Evolutionary conservation across 35 echinoderm and acorn worm species (phyloP), one percentile per base, ranked within the genome.

Genomic region (Apostichopus parvimensis): DNA sequence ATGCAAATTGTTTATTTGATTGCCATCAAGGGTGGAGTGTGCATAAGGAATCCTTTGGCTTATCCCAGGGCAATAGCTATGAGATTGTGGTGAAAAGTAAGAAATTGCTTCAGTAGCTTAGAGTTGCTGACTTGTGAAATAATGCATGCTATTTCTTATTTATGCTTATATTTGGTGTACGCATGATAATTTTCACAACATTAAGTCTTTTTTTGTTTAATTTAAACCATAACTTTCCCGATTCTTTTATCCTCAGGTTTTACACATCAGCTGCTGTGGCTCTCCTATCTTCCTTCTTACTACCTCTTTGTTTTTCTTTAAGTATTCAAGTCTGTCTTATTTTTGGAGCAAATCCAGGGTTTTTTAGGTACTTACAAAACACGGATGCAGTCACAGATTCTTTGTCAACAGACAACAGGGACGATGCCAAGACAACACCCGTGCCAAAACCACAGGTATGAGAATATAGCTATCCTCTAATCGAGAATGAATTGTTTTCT

Each of bases 291-390:
- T 56, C 53, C 56, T 83, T 83, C 17, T 57, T 83, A 14, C 56
- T 83, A 55, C 80, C 80, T 14, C 80, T 83, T 83, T 56, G 34
- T 83, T 83, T 83, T 56, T 83, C 80, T 6, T 57, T 83, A 20
- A 83, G 80, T 83, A 83, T 83, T 83, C 80, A 56, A 8, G 80
- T 83, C 14, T 83, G 80, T 57, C 54, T 83, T n/a, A 83, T 83
- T 57, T 83, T 83, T 83, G 80, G 80, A 55, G 80, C 80, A 55
- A 83, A 83, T 55, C 80, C 80, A 56, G 80, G 80, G 13, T 83
- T 83, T 15, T 55, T 83, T 11, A 83, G 54, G 15, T 54, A 18
- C 20, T 57, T 83, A 53, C 80, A 83, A 18, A 83, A 55, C 18
- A 34, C 20, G 14, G 80, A 83, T 54, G 56, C 71, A 75, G 71